A percentile compares a stretch with the other conserved stretches of the same genome.
These are phyloP conservation scores for Macroglossus sobrinus DNA, from an alignment of 2,113 vertebrate genomes.

Conservation along the genomic window DNA sequence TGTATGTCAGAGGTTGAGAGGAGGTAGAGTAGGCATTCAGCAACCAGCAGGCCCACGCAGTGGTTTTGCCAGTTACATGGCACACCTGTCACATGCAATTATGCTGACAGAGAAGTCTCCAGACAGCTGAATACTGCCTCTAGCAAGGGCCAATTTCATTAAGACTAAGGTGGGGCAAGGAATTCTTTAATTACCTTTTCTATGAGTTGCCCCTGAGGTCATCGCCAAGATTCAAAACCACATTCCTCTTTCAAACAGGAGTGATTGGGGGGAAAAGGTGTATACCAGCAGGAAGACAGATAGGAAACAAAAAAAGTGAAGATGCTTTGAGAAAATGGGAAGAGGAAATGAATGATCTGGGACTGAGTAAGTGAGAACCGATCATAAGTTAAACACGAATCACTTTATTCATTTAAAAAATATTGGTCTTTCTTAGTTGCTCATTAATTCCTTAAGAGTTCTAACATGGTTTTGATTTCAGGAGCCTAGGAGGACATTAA, in stretches of 20 bases:
- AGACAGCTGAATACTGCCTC: not conserved
- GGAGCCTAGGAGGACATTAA: not conserved
- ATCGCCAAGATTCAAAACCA: constrained; percentile 24
- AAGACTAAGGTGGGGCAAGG: constrained; percentile 27
- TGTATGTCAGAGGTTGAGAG: not conserved
- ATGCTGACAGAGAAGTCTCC: not conserved
- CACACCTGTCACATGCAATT: not conserved
- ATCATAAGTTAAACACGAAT: not conserved
- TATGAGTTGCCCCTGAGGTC: constrained; percentile 7
- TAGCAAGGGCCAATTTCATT: constrained; percentile 44
- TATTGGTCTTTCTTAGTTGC: not conserved
- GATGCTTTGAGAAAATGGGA: not conserved
- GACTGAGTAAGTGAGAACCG: not conserved
- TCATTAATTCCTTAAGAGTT: not conserved
- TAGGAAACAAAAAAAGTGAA: not conserved
- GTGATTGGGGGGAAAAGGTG: rapidly evolving
- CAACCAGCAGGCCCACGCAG: not conserved
- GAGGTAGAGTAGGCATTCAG: not conserved
- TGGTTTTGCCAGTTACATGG: not conserved
- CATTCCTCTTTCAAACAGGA: not conserved
- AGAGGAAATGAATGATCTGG: not conserved
- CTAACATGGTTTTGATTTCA: not conserved
- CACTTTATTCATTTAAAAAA: not conserved
- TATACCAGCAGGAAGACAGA: not conserved
- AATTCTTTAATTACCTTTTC: constrained; percentile 36